Percentiles rank a stretch among this genome's conserved stretches.
These are phyloP conservation scores for Tor tambroides DNA, from an alignment of 2,113 vertebrate species.

Conservation along the genomic window DNA sequence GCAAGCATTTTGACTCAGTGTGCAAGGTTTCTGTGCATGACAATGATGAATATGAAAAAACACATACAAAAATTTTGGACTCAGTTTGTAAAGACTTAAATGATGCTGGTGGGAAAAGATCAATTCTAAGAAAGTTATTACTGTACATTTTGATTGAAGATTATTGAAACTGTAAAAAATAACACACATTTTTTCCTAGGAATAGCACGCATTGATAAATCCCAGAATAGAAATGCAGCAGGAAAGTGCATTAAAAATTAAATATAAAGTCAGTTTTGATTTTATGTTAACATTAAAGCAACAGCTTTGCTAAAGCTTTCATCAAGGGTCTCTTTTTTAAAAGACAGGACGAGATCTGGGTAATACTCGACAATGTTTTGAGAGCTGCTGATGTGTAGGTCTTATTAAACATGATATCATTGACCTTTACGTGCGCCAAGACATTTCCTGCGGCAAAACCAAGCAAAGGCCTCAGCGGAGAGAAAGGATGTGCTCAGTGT, in stretches of 20 bases:
- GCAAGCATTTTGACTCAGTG: too few relatives aligned
- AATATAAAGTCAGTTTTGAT: background rate
- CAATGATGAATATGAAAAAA: too few relatives aligned
- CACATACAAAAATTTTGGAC: too few relatives aligned
- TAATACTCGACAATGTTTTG: conserved; percentile 42
- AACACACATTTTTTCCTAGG: background rate
- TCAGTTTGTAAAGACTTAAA: background rate
- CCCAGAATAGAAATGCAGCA: background rate
- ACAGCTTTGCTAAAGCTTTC: background rate
- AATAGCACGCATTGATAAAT: background rate
- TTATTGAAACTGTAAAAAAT: background rate
- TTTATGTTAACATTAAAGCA: background rate
- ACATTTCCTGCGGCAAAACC: conserved; percentile 57
- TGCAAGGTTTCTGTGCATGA: too few relatives aligned
- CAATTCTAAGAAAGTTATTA: background rate
- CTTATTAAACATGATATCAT: conserved; percentile 60
- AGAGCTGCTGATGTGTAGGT: conserved; percentile 25
- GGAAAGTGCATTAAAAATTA: background rate
- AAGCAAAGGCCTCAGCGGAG: conserved; percentile 50
- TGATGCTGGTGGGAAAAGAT: background rate
- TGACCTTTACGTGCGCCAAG: conserved; percentile 61
- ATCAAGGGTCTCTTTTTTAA: background rate
- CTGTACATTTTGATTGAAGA: background rate
- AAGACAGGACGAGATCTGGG: background rate
- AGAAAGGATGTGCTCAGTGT: conserved; percentile 29